These are phyloP conservation scores for Scytalopus superciliaris DNA, from an alignment of 2,113 vertebrate genomes.

Conservation along the genomic window DNA sequence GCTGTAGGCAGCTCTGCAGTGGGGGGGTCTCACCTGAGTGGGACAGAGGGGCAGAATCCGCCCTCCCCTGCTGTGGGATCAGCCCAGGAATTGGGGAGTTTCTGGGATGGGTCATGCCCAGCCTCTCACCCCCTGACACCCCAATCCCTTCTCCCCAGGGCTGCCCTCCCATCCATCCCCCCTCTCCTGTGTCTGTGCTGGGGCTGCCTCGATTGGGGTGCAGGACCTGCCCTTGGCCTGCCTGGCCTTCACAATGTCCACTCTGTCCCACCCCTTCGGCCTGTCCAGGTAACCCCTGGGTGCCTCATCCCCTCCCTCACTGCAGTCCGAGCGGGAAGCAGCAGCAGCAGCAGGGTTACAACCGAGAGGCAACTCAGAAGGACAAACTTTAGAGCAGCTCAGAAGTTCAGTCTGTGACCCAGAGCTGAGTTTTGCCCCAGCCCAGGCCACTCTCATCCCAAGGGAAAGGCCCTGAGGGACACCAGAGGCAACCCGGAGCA, in stretches of 20 bases:
- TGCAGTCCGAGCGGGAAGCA: neutral
- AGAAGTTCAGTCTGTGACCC: accelerated
- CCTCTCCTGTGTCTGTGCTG: neutral
- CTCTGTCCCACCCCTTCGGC: too few species aligned
- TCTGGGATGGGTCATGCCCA: neutral
- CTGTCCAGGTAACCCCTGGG: too few species aligned
- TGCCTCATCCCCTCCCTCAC: too few species aligned
- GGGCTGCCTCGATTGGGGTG: too few species aligned
- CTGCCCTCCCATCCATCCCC: neutral
- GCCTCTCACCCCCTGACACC: too few species aligned
- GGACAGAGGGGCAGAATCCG: neutral
- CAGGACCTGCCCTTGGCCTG: neutral
- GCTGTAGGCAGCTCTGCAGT: neutral
- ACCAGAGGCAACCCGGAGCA: neutral
- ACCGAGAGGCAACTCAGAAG: neutral
- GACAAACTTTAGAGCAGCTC: neutral
- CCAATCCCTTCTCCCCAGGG: neutral
- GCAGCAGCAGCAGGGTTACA: neutral
- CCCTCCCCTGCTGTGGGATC: neutral
- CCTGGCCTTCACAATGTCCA: neutral
- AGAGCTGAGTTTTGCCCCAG: neutral
- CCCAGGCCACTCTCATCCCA: accelerated
- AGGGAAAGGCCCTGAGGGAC: neutral
- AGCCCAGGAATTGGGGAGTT: neutral
- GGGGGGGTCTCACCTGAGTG: neutral